A percentile compares a stretch with the other conserved stretches of the same genome.
Evolutionary conservation across 2,797 vertebrate species (phyloP).

Genomic region (Anabacerthia variegaticeps): DNA sequence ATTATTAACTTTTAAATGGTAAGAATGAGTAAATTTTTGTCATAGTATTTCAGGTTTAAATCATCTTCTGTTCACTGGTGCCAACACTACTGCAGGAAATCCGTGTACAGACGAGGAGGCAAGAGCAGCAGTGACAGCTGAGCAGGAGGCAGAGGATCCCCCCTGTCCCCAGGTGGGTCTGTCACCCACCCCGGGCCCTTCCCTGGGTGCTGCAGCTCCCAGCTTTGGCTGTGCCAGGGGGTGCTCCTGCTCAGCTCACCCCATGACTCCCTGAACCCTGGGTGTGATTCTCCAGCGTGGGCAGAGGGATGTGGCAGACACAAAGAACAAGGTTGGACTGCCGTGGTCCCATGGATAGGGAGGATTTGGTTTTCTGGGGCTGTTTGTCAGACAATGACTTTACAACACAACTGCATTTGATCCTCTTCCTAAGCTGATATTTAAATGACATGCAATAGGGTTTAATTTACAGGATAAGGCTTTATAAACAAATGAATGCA

Average conservation of each 20-base stretch:
- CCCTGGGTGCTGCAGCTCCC: neutral
- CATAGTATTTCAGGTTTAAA: neutral
- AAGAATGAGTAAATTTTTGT: neutral
- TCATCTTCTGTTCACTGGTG: neutral
- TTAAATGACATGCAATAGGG: neutral
- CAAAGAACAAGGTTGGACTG: neutral
- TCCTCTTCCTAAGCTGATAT: neutral
- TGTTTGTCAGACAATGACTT: neutral
- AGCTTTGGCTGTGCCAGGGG: neutral
- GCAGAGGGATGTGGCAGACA: neutral
- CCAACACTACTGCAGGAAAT: neutral
- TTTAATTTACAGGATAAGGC: neutral
- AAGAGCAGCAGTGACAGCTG: neutral
- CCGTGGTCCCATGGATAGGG: neutral
- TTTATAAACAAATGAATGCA: neutral
- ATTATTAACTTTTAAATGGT: neutral
- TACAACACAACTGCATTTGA: neutral
- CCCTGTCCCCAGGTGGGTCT: rapidly evolving
- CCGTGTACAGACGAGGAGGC: neutral
- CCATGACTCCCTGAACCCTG: neutral
- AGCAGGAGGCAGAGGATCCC: neutral
- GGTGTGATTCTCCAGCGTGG: neutral
- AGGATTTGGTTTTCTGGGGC: neutral
- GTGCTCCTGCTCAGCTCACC: neutral
- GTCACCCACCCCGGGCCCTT: neutral